These are phyloP conservation scores for Blastobasis lacticolella DNA, from an alignment of 2,888 invertebrate genomes.

Conservation along the genomic window DNA sequence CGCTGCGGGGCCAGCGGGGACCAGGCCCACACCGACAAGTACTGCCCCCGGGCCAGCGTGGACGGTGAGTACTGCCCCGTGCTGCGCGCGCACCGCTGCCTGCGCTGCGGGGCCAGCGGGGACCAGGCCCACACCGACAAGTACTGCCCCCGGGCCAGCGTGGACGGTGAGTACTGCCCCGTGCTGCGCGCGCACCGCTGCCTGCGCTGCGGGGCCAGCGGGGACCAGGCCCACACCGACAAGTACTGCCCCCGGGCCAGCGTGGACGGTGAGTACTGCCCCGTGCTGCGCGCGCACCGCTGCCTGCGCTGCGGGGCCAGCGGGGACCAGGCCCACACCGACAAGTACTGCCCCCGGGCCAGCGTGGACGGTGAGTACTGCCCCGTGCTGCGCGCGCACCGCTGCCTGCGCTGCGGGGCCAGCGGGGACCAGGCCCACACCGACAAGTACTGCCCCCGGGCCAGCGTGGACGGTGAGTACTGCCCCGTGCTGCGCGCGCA, in stretches of 20 bases:
- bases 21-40: no score
- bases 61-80: conserved; percentile 73
- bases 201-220: neutral
- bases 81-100: conserved; percentile 81
- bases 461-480: no score
- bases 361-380: no score
- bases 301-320: neutral
- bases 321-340: neutral
- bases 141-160: conserved; percentile 79
- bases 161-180: conserved; percentile 27
- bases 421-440: no score
- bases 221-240: no score
- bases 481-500: no score
- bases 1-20: no score
- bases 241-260: neutral
- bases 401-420: no score
- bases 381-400: no score
- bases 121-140: conserved; percentile 84
- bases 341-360: no score
- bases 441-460: no score
- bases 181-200: neutral
- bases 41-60: no score
- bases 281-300: neutral
- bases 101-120: conserved; percentile 79
- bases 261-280: neutral